Percentiles rank a stretch among this genome's conserved stretches.
phyloP scores from a whole-genome alignment of 2,888 invertebrate species.

The Thymelicus lineola region DNA sequence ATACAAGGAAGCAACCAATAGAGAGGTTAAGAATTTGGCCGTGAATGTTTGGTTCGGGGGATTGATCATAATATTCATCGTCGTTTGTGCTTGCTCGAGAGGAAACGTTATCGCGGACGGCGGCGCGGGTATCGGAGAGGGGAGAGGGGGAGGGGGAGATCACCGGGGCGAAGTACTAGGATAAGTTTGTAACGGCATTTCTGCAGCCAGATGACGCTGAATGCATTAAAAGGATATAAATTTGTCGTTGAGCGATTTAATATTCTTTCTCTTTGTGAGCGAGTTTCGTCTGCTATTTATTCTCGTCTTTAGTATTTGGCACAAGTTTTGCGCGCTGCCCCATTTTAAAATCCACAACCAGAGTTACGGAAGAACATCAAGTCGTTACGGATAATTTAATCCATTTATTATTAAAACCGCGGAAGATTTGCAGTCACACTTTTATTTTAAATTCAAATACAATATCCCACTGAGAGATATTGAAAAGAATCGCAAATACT shows the following conservation, averaged over 20 bases:
- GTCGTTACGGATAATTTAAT: neutral
- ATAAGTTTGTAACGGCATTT: neutral
- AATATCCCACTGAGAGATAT: too few relatives aligned
- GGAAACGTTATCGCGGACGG: constrained; percentile 12
- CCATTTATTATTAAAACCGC: neutral
- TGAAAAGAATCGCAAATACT: too few relatives aligned
- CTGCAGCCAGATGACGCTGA: neutral
- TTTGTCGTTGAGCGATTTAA: neutral
- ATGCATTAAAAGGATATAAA: neutral
- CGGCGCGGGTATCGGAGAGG: neutral
- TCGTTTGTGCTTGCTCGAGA: neutral
- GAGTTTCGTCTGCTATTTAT: constrained; percentile 1
- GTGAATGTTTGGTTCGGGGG: too few relatives aligned
- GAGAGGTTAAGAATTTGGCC: too few relatives aligned
- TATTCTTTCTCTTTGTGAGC: constrained; percentile 4
- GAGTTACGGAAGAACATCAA: neutral
- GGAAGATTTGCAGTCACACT: too few relatives aligned
- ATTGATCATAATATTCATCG: neutral
- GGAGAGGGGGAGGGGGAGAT: neutral
- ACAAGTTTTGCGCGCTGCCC: neutral
- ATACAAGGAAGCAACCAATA: too few relatives aligned
- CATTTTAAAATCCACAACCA: neutral
- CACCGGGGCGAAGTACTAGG: neutral
- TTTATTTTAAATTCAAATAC: too few relatives aligned
- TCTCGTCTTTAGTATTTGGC: constrained; percentile 2